phyloP scores from a whole-genome alignment of 2,797 vertebrate genomes.

The Rhynchotus rufescens region DNA sequence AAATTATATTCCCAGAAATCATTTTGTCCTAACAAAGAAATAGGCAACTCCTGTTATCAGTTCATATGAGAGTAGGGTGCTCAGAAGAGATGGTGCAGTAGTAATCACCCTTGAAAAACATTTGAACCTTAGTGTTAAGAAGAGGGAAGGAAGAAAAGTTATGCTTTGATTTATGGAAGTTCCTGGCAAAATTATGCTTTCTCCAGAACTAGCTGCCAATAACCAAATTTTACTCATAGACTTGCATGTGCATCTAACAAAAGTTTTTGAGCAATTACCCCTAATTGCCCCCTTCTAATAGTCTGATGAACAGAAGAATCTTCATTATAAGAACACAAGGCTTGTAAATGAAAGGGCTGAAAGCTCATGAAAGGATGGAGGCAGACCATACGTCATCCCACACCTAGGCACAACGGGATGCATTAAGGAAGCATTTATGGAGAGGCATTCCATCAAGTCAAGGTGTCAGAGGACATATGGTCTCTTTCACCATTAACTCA shows the following conservation, averaged over 20 bases:
- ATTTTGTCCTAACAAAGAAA: slow-evolving; percentile 12
- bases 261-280: slow-evolving; percentile 46
- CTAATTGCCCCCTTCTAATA: slow-evolving; percentile 45
- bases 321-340: slow-evolving; percentile 19
- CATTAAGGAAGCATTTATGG: slow-evolving; percentile 65
- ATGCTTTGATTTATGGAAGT: slow-evolving; percentile 11
- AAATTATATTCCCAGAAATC: slow-evolving; percentile 22
- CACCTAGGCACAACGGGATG: slow-evolving; percentile 60
- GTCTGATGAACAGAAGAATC: slow-evolving; percentile 48
- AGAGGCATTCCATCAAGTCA: slow-evolving; percentile 57
- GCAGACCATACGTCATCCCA: slow-evolving; percentile 44
- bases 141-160: slow-evolving; percentile 12
- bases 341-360: slow-evolving; percentile 58
- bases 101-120: slow-evolving; percentile 14
- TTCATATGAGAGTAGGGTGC: slow-evolving; percentile 11
- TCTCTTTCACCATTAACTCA: slow-evolving; percentile 57
- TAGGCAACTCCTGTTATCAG: not conserved
- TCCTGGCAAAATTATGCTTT: slow-evolving; percentile 8
- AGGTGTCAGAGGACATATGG: slow-evolving; percentile 47
- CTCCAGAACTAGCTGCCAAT: not conserved
- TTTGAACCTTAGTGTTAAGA: slow-evolving; percentile 35
- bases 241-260: not conserved
- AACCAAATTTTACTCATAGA: not conserved
- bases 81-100: slow-evolving; percentile 27
- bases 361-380: slow-evolving; percentile 40